phyloP scores from a whole-genome alignment of 2,113 vertebrate species.

The Syngnathoides biaculeatus region DNA sequence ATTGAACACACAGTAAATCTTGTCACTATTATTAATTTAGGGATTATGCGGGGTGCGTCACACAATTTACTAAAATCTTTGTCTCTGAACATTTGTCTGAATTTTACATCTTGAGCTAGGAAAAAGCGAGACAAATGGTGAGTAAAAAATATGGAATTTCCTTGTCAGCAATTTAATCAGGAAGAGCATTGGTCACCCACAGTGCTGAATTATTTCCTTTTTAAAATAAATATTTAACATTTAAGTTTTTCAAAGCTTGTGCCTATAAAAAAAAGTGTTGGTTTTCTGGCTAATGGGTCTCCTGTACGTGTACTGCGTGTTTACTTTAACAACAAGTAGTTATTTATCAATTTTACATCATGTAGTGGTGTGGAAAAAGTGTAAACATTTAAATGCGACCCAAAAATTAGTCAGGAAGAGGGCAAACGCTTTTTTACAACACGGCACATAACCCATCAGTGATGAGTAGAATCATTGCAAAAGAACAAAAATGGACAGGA shows the following conservation, averaged over 20 bases:
- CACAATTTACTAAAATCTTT: no score
- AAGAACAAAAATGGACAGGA: neutral
- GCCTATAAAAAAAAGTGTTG: neutral
- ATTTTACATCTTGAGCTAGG: no score
- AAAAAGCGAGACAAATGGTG: no score
- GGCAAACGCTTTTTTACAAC: no score
- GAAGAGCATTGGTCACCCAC: neutral
- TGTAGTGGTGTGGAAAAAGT: neutral
- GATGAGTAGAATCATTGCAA: neutral
- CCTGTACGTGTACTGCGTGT: neutral
- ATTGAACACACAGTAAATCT: neutral
- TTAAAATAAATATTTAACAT: neutral
- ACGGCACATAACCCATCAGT: neutral
- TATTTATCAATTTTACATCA: neutral
- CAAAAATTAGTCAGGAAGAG: neutral
- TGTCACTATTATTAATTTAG: neutral
- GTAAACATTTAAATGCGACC: neutral
- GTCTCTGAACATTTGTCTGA: no score
- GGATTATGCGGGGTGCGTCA: no score
- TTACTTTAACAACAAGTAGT: constrained; percentile 22
- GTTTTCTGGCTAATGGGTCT: neutral
- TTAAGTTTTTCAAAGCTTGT: neutral
- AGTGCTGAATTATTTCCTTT: neutral
- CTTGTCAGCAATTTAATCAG: neutral
- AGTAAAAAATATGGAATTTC: neutral